Conservation (phyloP, 2,113 vertebrate genomes). For the Bothrops jararaca region DNA sequence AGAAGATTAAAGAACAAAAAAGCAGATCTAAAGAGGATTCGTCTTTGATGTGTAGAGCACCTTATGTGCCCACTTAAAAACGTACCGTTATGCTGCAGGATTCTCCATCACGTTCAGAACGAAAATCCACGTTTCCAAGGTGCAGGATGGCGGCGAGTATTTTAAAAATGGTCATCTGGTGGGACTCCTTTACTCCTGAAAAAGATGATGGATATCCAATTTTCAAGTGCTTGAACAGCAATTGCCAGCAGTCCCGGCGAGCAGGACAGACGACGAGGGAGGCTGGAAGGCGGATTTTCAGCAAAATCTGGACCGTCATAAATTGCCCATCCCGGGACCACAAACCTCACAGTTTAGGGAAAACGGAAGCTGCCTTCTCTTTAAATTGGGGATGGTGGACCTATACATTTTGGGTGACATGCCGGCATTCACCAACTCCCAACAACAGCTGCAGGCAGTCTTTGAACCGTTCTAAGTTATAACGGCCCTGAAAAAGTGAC, state of each 20-base stretch:
- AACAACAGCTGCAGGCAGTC: not conserved
- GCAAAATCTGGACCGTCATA: not conserved
- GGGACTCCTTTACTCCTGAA: conserved; percentile 84
- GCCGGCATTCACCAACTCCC: not conserved
- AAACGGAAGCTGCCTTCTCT: not conserved
- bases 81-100: conserved; percentile 80
- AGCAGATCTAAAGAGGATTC: fast-evolving
- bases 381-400: not conserved
- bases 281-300: not conserved
- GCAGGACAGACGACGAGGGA: not conserved
- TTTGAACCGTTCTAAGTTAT: not conserved
- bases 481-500: too few species aligned
- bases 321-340: not conserved
- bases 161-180: conserved; percentile 85
- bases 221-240: not conserved
- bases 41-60: not conserved
- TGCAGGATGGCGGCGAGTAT: conserved; percentile 91
- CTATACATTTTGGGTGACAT: not conserved
- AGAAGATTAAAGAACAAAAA: not conserved
- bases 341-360: not conserved
- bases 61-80: not conserved
- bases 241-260: not conserved
- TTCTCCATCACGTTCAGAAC: conserved; percentile 77
- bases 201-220: conserved; percentile 33
- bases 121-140: conserved; percentile 85